These are phyloP conservation scores for Myathropa florea DNA, from an alignment of 2,888 invertebrate genomes.

Conservation along the genomic window DNA sequence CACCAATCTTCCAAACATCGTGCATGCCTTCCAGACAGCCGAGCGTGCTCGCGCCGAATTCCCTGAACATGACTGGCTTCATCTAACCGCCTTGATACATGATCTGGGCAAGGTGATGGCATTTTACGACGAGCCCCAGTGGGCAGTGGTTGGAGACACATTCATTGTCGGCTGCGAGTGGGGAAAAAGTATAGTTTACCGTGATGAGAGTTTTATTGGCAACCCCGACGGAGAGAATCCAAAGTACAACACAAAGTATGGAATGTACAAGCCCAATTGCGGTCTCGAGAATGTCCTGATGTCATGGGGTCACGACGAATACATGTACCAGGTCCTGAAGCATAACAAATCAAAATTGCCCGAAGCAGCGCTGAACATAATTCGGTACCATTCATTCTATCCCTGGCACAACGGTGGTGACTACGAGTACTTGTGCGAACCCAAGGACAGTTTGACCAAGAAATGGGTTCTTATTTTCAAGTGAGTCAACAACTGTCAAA, in stretches of 20 bases:
- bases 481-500: no score
- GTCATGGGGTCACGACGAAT: constrained; percentile 99
- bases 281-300: constrained; percentile 92
- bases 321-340: constrained; percentile 90
- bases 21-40: constrained; percentile 96
- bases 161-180: constrained; percentile 96
- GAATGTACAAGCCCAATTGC: constrained; percentile 93
- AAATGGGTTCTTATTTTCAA: constrained; percentile 93
- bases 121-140: constrained; percentile 89
- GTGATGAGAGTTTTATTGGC: constrained; percentile 90
- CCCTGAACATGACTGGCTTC: constrained; percentile 96
- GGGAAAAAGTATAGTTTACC: constrained; percentile 92
- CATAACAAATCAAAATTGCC: constrained; percentile 93
- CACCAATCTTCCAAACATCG: constrained; percentile 94
- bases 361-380: constrained; percentile 91
- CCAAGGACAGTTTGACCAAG: constrained; percentile 88
- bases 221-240: constrained; percentile 91
- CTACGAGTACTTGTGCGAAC: constrained; percentile 89
- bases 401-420: constrained; percentile 97
- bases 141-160: constrained; percentile 98
- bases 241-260: constrained; percentile 90
- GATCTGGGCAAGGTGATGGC: constrained; percentile 94
- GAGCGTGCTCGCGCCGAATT: constrained; percentile 92
- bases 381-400: constrained; percentile 98
- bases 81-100: constrained; percentile 96